Percentiles rank a stretch among this genome's conserved stretches.
phyloP scores from a whole-genome alignment of 1,140 invertebrate genomes.

The Eriocheir sinensis region DNA sequence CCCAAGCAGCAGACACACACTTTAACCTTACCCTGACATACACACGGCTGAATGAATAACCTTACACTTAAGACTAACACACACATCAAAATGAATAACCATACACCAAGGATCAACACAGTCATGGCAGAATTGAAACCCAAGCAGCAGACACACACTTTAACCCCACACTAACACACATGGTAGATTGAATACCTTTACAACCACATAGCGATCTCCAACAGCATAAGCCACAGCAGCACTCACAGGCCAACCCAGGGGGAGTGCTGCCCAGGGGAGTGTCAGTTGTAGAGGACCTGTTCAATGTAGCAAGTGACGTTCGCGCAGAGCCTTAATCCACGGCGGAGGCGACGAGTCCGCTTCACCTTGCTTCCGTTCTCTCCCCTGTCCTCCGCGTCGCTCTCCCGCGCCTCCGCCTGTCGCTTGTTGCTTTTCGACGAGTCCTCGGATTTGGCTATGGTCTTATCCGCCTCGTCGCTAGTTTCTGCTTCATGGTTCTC shows the following conservation, averaged over 20 bases:
- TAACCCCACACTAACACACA: background rate
- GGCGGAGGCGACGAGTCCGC: constrained; percentile 70
- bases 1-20: too few relatives aligned
- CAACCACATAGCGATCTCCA: background rate
- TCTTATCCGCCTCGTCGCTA: background rate
- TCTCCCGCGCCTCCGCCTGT: constrained; percentile 62
- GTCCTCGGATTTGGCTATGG: constrained; percentile 6
- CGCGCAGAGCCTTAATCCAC: constrained; percentile 75
- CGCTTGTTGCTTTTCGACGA: constrained; percentile 67
- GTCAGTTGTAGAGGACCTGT: constrained; percentile 79
- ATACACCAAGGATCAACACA: too few relatives aligned
- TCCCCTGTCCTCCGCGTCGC: constrained; percentile 30
- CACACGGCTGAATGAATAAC: too few relatives aligned
- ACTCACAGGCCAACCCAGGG: background rate
- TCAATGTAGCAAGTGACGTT: constrained; percentile 79
- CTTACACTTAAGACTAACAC: too few relatives aligned
- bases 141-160: too few relatives aligned
- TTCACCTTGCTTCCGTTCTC: constrained; percentile 60
- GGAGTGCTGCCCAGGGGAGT: background rate
- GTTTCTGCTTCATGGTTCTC: background rate
- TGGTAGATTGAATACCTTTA: too few relatives aligned
- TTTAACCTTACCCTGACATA: too few relatives aligned
- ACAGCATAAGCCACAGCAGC: background rate
- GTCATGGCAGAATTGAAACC: too few relatives aligned
- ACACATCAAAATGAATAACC: too few relatives aligned